A percentile compares a stretch with the other conserved stretches of the same genome.
These are phyloP conservation scores for Spinus olivaceus DNA, from an alignment of 2,797 vertebrate genomes.

Conservation along the genomic window DNA sequence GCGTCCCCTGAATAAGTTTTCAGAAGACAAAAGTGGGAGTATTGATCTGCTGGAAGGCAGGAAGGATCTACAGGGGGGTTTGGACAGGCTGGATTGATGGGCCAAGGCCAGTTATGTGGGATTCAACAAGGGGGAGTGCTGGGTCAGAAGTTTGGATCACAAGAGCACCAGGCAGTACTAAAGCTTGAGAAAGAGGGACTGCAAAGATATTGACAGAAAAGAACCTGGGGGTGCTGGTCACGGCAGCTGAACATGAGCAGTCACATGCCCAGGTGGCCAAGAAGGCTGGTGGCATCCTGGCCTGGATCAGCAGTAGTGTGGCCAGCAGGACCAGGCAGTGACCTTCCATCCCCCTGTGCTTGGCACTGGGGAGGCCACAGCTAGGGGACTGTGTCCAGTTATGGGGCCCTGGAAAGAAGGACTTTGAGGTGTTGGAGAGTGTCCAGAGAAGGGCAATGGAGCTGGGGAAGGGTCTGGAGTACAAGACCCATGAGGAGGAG, in stretches of 20 bases:
- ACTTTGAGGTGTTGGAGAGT: fast-evolving
- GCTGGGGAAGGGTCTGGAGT: not conserved
- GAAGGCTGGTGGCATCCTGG: not conserved
- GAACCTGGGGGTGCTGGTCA: too few relatives aligned
- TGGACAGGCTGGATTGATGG: too few relatives aligned
- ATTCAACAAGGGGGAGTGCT: not conserved
- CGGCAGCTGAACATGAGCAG: not conserved
- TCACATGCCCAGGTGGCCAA: too few relatives aligned
- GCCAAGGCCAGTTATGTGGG: not conserved
- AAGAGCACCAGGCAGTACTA: not conserved
- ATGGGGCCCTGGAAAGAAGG: too few relatives aligned
- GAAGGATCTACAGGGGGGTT: not conserved
- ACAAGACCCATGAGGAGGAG: not conserved
- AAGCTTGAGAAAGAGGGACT: not conserved
- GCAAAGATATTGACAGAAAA: not conserved
- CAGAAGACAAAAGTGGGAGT: not conserved
- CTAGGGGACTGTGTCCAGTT: fast-evolving
- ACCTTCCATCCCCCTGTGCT: fast-evolving
- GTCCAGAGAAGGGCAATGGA: not conserved
- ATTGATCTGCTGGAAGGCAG: not conserved
- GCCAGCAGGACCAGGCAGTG: not conserved
- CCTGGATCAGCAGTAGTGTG: fast-evolving
- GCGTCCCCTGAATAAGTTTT: not conserved
- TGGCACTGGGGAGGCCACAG: fast-evolving
- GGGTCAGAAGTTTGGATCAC: too few relatives aligned